phyloP scores from a whole-genome alignment of 2,113 vertebrate genomes.

The Sander lucioperca region DNA sequence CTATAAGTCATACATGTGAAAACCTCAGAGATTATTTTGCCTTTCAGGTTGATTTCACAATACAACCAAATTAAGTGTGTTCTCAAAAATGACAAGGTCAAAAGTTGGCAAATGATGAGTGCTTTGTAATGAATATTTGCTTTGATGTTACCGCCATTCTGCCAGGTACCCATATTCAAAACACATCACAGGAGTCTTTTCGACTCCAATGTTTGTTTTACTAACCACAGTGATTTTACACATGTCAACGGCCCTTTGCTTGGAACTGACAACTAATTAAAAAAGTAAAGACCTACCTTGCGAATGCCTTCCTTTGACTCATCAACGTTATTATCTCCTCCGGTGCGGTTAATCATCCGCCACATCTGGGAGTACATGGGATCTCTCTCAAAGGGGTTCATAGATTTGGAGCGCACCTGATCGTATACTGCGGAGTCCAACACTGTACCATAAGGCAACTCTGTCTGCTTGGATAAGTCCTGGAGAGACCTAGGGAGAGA shows the following conservation, averaged over 20 bases:
- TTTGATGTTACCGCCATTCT: neutral
- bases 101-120: conserved; percentile 18
- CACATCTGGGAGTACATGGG: conserved; percentile 99
- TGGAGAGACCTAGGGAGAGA: conserved; percentile 91
- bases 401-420: conserved; percentile 94
- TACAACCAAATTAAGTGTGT: conserved; percentile 5
- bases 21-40: conserved; percentile 2
- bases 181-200: neutral
- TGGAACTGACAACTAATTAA: neutral
- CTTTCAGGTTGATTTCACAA: conserved; percentile 9
- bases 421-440: conserved; percentile 97
- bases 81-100: conserved; percentile 21
- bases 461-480: conserved; percentile 97
- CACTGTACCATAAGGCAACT: conserved; percentile 96
- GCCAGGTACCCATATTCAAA: conserved; percentile 18
- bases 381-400: conserved; percentile 98
- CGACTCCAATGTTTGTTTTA: neutral
- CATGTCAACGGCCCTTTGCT: neutral
- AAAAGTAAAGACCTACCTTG: conserved; percentile 86
- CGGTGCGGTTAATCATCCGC: conserved; percentile 98
- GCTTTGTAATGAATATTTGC: conserved; percentile 7
- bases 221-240: conserved; percentile 20
- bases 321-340: conserved; percentile 94
- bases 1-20: neutral
- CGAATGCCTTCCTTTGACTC: conserved; percentile 95